Evolutionary conservation across 2,888 invertebrate species (phyloP), one percentile per base, ranked within the genome.

Genomic region (Drosophila suboccidentalis): DNA sequence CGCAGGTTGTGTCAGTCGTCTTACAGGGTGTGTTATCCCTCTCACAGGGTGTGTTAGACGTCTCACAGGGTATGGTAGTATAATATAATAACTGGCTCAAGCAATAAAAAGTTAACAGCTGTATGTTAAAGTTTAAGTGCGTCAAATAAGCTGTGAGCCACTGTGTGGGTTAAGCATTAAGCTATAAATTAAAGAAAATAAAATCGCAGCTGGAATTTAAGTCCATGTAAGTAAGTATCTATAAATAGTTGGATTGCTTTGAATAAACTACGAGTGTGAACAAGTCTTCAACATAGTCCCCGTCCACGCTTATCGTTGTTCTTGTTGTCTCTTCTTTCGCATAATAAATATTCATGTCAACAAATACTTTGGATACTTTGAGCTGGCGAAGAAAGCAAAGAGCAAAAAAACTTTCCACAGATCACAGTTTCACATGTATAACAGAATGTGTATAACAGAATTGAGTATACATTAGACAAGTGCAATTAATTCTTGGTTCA

Each of bases 391-490:
- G 22, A 11, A 44, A 34, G 39, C 26, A 8, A 34, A 34, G 43
- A 32, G 5, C 15, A 50, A 17, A 67, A 69, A 69, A 84, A 78
- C 79, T 82, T 87, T 84, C 70, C 78, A 78, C 29, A 46, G 19
- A 38, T 58, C 59, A 38, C 26, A 47, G 47, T 19, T n/a, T 8
- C 15, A 39, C 13, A 22, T 13, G 13, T 5, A 47, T n/a, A 36
- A 3, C 10, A 15, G 11, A 6, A n/a, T 22, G 4, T 1, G 22
- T 22, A 22, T 26, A 26, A 26, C 26, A 26, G 26, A 15, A 55
- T 54, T 3, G 8, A 53, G 11, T 15, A n/a, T 13, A 34, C 19
- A 47, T 44, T 32, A 41, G 62, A 46, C 43, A 39, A 43, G 61
- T 34, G 67, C 50, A 78, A 84, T 84, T 70, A 68, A 68, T 44